phyloP scores from a whole-genome alignment of 2,113 vertebrate species.

The Cavia aperea region DNA sequence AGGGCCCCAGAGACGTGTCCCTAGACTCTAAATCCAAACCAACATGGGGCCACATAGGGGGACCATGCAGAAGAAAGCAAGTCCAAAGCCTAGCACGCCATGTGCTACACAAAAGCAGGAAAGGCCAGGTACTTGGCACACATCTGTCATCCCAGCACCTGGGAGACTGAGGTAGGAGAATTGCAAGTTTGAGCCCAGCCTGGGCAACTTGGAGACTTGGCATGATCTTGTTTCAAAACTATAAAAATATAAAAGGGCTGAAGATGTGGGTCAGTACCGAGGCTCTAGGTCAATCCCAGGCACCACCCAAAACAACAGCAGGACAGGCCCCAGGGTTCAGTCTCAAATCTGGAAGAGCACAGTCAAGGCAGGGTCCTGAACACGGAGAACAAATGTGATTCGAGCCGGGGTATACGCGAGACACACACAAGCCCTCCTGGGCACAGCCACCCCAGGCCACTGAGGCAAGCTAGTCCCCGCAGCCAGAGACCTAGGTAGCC shows the following conservation, averaged over 20 bases:
- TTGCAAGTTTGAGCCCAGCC: neutral
- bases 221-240: neutral
- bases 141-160: neutral
- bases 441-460: neutral
- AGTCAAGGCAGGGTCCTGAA: neutral
- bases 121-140: neutral
- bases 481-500: neutral
- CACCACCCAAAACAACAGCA: neutral
- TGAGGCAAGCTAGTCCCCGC: neutral
- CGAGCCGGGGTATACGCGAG: neutral
- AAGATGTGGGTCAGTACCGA: neutral
- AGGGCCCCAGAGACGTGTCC: neutral
- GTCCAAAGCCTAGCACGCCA: neutral
- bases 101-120: neutral
- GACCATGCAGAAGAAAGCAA: neutral
- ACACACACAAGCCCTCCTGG: neutral
- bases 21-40: neutral
- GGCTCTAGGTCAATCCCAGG: neutral
- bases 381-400: neutral
- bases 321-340: neutral
- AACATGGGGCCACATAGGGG: neutral
- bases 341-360: neutral
- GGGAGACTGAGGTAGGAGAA: neutral
- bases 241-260: neutral
- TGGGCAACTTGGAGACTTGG: neutral